Evolutionary conservation across 1,140 invertebrate species (phyloP), one percentile per base, ranked within the genome.

Genomic region (Panulirus ornatus): DNA sequence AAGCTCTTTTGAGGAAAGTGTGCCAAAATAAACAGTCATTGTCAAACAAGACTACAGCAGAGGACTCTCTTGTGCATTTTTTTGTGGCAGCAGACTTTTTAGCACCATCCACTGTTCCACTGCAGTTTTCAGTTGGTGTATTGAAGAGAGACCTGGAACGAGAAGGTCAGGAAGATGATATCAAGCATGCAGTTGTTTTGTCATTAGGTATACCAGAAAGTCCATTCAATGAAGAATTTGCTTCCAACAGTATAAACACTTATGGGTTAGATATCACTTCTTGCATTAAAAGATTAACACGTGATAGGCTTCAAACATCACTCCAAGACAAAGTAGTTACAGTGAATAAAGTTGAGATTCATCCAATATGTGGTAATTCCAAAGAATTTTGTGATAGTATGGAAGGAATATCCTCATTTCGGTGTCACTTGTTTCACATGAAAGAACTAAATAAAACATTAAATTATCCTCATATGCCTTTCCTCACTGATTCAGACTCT

Each of bases 141-240:
- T 40, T 44, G n/a, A 44, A 34, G 16, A 79, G 2, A 11, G 22
- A 2, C 42, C 42, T n/a, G 44, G 14, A 11, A 30, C n/a, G 27
- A 27, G 30, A 11, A 30, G 38, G n/a, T 81, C 9, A 58, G 34
- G 27, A 81, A 81, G 78, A 47, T 81, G 58, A 81, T 58, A 3
- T 11, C 0, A 38, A 81, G n/a, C 30, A 81, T n/a, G 38, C 14
- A 14, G 38, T 38, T 30, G 6, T 8, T 66, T 30, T 66, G 5
- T 27, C n/a, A 6, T n/a, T 30, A 66, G 58, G 27, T 66, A 30
- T 6, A 8, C 3, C 27, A 30, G 27, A 30, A 30, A 30, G 58
- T 66, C 30, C 6, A 66, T n/a, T 66, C n/a, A 8, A 2, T 66
- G n/a, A 63, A 27, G 58, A 27, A 63, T 63, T 3, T 63, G 30